A percentile compares a stretch with the other conserved stretches of the same genome.
Conservation (phyloP, 1,140 invertebrate species). For the Nasonia longicornis region DNA sequence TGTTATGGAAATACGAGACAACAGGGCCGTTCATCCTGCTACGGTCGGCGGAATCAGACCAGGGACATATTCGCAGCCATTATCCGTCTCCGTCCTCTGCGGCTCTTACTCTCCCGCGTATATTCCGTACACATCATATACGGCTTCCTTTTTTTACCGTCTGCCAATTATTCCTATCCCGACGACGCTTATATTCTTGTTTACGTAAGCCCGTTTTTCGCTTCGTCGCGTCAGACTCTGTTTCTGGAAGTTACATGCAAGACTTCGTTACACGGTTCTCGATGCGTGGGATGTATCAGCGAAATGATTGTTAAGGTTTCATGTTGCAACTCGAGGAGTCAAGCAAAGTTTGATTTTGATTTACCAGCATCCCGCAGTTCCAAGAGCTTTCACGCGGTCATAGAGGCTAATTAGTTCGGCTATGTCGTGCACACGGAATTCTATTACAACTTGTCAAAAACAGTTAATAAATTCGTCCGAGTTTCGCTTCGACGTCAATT, state of each 20-base stretch:
- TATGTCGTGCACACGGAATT: background rate
- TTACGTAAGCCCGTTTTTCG: background rate
- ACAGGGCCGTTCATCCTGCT: slow-evolving; percentile 1
- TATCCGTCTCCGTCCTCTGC: background rate
- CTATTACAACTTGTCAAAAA: background rate
- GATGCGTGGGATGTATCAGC: background rate
- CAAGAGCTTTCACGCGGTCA: background rate
- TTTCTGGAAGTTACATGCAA: no score
- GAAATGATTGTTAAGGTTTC: background rate
- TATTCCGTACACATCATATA: background rate
- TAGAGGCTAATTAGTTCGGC: background rate
- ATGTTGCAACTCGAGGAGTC: background rate
- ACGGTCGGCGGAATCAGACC: background rate
- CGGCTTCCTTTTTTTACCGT: background rate
- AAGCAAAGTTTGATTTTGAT: background rate
- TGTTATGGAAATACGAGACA: slow-evolving; percentile 35
- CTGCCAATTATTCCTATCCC: background rate
- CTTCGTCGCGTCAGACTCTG: no score
- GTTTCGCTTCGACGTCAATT: background rate
- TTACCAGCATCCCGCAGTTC: background rate
- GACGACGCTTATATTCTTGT: background rate
- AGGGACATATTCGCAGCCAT: background rate
- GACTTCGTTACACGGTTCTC: no score
- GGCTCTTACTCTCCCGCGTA: background rate
- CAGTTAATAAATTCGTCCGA: background rate